Base-by-base conservation (phyloP, 92 coral and sea anemone genomes). In the Parazoanthus swiftii region DNA sequence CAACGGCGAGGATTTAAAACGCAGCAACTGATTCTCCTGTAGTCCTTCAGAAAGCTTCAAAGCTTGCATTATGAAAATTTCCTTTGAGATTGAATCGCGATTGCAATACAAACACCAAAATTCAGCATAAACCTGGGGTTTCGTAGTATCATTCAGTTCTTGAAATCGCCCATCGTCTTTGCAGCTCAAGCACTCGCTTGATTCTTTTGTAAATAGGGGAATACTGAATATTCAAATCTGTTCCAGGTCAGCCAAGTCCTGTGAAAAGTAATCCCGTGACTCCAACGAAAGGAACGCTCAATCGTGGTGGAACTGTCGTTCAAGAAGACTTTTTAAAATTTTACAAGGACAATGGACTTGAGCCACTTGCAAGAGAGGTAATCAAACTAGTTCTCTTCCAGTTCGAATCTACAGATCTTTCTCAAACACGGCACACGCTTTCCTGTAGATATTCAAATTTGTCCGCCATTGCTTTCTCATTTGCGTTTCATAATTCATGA, bases 161-260 rank as follows among this genome's bases (percentile, higher is more conserved):
- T 33, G 78, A 84, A 44, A 71, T 83, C 44, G 48, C 67, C 63
- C 16, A 14, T 84, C 79, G 8, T 84, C 76, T 82, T 72, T 26
- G 67, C 75, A 71, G 25, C 16, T 48, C 4, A n/a, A 29, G 7
- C 23, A 54, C 66, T 70, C 44, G 79, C 63, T 84, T 33, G 87
- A 82, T 39, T 68, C 77, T 70, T 68, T 71, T 91, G 81, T 89
- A 76, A 90, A 89, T 65, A 81, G 85, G 91, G 92, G 76, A 90
- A 80, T 87, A 73, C 89, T 95, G 93, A 93, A 88, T 93, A 95
- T 93, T 95, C 94, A 91, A 95, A 91, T 94, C 87, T 74, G 79
- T 58, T 44, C 56, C 89, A 95, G 98, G 98, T 93, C 98, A 95
- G 66, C 93, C 98, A 71, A 95, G 98, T 91, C 98, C 98, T 43